phyloP scores from a whole-genome alignment of 2,113 vertebrate species.

The Tachycineta bicolor region DNA sequence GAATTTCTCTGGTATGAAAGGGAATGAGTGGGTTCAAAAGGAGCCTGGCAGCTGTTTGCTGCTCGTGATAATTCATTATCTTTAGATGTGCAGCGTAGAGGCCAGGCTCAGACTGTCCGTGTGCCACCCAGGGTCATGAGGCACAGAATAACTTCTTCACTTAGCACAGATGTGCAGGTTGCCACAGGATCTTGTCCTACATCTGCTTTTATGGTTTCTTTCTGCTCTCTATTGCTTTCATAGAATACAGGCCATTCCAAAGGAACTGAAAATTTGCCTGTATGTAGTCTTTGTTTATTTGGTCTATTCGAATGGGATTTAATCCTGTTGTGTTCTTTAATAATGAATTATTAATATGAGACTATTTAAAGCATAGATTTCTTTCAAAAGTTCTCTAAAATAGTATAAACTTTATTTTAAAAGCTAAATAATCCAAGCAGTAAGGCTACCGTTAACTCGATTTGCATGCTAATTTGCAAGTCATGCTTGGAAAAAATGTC shows the following conservation, averaged over 20 bases:
- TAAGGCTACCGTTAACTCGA: neutral
- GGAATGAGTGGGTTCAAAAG: neutral
- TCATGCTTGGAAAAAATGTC: neutral
- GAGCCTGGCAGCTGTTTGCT: neutral
- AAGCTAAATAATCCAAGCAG: neutral
- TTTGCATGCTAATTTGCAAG: neutral
- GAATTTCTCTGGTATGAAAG: conserved; percentile 94
- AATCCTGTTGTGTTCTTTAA: neutral
- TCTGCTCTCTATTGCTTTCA: neutral
- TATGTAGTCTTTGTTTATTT: neutral
- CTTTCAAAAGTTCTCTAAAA: neutral
- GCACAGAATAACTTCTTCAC: neutral
- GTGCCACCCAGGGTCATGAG: neutral
- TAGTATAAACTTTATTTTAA: neutral
- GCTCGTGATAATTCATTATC: neutral
- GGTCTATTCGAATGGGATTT: neutral
- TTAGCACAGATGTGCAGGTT: neutral
- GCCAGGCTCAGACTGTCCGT: rapidly evolving
- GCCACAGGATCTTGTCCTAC: neutral
- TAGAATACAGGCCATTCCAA: neutral
- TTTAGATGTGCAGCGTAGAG: neutral
- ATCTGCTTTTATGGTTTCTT: neutral
- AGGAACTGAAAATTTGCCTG: neutral
- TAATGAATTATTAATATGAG: neutral
- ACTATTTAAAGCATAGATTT: neutral